Evolutionary conservation across 2,888 invertebrate species (phyloP), one percentile per base, ranked within the genome.

Genomic region (Philopedon plagiatum): DNA sequence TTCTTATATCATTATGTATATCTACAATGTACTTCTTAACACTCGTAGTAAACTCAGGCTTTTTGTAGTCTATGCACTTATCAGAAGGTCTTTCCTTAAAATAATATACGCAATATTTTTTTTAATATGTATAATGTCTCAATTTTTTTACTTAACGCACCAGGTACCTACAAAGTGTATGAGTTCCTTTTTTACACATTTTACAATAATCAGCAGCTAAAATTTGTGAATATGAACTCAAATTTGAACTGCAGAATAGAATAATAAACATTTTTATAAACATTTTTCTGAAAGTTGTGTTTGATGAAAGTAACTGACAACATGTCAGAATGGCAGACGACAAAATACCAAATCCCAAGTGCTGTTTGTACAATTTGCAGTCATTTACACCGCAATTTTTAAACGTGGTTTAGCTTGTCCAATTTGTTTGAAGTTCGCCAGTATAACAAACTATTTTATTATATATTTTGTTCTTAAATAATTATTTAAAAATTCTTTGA

Each of bases 1-100:
- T 76, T 37, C 78, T 71, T 11, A 79, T 78, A 67, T 79, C 79
- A 60, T 79, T 79, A 63, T 79, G 79, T 23, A 79, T 75, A 64
- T 76, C 76, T 8, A 78, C 70, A 54, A 78, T 78, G 37, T 78
- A 77, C 60, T 73, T 73, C 65, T 78, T 78, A n/a, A 76, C 60
- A 15, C 60, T 56, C 11, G 61, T 32, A 7, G 75, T 64, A 21
- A 78, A 46, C 5, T 69, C 58, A n/a, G 75, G 29, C 51, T 72
- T 75, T 41, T 44, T 75, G 57, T 78, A 78, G 11, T 76, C 71
- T 11, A 62, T 18, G 56, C 79, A 79, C 7, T 34, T 61, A 29
- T 64, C 58, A 23, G 74, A 68, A 11, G 77, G 75, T 2, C 76
- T 77, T 65, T 76, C 63, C 76, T 76, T 66, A 44, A 67, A 71